phyloP scores from a whole-genome alignment of 1,140 invertebrate species.

The Zaprionus africanus region DNA sequence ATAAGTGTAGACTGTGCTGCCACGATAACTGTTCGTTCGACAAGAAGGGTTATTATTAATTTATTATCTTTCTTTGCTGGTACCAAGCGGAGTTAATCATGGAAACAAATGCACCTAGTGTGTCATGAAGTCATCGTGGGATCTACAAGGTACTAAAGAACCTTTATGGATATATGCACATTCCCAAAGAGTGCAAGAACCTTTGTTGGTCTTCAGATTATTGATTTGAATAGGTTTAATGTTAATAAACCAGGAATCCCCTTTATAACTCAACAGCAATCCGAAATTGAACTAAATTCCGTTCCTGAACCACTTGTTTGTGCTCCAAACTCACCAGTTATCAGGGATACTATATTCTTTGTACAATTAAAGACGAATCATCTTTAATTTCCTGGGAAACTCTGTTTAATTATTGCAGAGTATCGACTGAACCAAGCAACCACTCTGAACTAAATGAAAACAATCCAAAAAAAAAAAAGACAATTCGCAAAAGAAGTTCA shows the following conservation, averaged over 20 bases:
- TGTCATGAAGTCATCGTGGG: background rate
- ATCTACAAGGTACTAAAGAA: background rate
- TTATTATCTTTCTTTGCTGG: conserved; percentile 1
- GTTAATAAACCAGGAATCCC: too few relatives aligned
- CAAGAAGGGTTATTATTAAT: background rate
- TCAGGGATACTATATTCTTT: background rate
- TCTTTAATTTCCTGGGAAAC: background rate
- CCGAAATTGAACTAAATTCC: too few relatives aligned
- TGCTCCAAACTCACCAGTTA: background rate
- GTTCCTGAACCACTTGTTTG: too few relatives aligned
- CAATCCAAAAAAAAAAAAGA: background rate
- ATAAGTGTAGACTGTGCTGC: background rate
- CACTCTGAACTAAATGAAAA: background rate
- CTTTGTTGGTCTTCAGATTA: too few relatives aligned
- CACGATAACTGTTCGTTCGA: background rate
- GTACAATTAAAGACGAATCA: background rate
- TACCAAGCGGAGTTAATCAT: background rate
- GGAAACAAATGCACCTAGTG: background rate
- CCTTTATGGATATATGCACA: background rate
- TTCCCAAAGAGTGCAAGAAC: too few relatives aligned
- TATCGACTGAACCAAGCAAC: background rate
- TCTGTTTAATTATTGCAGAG: background rate
- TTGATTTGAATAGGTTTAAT: too few relatives aligned
- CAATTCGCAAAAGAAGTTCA: background rate
- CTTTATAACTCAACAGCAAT: too few relatives aligned